Evolutionary conservation across 2,888 invertebrate genomes (phyloP), one percentile per base, ranked within the genome.

Genomic region (Campoletis raptor): DNA sequence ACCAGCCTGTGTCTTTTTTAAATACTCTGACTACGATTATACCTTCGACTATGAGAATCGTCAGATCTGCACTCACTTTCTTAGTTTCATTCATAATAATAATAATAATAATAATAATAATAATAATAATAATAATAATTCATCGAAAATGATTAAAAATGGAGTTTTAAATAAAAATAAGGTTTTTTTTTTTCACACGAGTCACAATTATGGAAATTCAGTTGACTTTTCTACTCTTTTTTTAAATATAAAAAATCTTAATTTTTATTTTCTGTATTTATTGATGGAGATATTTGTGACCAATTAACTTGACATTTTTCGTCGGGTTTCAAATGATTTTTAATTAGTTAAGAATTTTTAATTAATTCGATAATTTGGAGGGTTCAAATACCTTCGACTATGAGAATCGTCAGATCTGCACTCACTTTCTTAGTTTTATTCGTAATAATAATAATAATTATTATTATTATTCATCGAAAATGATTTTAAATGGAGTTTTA

Each of bases 351-450:
- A 3, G 15, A 15, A 2, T 45, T 15, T 15, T 2, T 18, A n/a
- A 52, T 52, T n/a, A 52, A 57, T 57, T 57, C 24, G 57, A 24
- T 12, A 24, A 10, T 57, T 10, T 57, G 0, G 24, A 24, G 24
- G 10, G 24, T 24, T 57, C 21, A 21, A n/a, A 21, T 9, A 18
- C 9, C 1, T 48, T 48, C 48, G 48, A 21, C 2, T n/a, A 18
- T 72, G 45, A 40, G 24, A 15, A 74, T 57, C 73, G 57, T 24
- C 12, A 42, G 64, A 76, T n/a, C 24, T 45, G 8, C 54, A 54
- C 40, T 61, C 54, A 48, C 74, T 24, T 72, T 81, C 40, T 42
- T 73, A 64, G 72, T 48, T 72, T 42, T 42, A 24, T 74, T 30
- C 30, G 3, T 30, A 30, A 30, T 30, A 30, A 30, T 30, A 30